phyloP scores from a whole-genome alignment of 1,140 invertebrate species.

The Heliconius nattereri region DNA sequence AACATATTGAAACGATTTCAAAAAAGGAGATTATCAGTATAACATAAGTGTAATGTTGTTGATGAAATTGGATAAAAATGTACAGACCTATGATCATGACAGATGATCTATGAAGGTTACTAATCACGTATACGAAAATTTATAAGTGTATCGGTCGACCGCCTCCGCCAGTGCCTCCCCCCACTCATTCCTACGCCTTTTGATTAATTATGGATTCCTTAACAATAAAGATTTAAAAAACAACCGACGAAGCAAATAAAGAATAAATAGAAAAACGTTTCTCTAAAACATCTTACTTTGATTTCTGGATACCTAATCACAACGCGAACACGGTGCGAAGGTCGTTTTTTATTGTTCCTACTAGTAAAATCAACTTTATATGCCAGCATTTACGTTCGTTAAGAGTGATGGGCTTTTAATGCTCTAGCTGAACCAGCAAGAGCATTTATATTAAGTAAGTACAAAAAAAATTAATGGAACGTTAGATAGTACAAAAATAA shows the following conservation, averaged over 20 bases:
- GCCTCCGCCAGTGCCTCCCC: too few relatives aligned
- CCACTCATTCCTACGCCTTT: too few relatives aligned
- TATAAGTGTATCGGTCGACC: too few relatives aligned
- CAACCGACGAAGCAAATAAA: neutral
- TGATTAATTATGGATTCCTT: too few relatives aligned
- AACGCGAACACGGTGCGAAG: conserved; percentile 38
- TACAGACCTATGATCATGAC: too few relatives aligned
- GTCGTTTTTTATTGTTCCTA: conserved; percentile 45
- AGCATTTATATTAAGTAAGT: too few relatives aligned
- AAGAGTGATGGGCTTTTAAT: conserved; percentile 44
- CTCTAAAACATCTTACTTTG: conserved; percentile 17
- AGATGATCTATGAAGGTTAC: too few relatives aligned
- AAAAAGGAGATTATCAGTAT: too few relatives aligned
- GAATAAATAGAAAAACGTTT: neutral
- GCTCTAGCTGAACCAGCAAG: neutral
- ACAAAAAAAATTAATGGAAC: neutral
- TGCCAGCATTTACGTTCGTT: conserved; percentile 39
- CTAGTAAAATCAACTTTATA: conserved; percentile 38
- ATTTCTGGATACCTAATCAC: conserved; percentile 33
- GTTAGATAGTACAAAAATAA: neutral
- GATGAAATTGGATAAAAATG: too few relatives aligned
- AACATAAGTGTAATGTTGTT: too few relatives aligned
- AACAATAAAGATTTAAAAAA: neutral
- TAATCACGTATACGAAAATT: too few relatives aligned
- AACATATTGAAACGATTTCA: too few relatives aligned